phyloP scores from a whole-genome alignment of 2,888 invertebrate species.

The Oscheius sp. region DNA sequence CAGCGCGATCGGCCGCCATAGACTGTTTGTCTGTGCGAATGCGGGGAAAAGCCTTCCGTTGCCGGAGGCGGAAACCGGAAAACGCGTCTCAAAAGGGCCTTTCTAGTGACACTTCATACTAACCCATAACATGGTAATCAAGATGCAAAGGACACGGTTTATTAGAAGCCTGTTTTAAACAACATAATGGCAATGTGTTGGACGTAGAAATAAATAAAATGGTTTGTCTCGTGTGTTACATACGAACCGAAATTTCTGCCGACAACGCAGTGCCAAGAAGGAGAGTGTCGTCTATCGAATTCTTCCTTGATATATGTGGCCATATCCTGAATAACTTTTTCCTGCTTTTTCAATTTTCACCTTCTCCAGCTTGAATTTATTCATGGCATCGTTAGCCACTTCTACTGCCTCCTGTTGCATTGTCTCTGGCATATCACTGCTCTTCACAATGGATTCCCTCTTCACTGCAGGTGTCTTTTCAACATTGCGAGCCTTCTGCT shows the following conservation, averaged over 20 bases:
- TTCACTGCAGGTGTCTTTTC: constrained; percentile 12
- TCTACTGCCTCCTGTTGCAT: constrained; percentile 23
- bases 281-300: constrained; percentile 35
- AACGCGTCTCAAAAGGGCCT: background rate
- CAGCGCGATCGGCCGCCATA: constrained; percentile 31
- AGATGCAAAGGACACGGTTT: background rate
- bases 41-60: constrained; percentile 29
- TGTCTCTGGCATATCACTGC: constrained; percentile 24
- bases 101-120: constrained; percentile 23
- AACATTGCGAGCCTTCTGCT: constrained; percentile 24
- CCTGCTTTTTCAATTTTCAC: background rate
- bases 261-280: constrained; percentile 37
- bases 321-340: constrained; percentile 41
- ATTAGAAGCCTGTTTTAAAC: constrained; percentile 42
- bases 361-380: constrained; percentile 30
- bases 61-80: constrained; percentile 32
- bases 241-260: constrained; percentile 39
- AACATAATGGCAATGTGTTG: constrained; percentile 46
- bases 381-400: constrained; percentile 29
- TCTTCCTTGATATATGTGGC: constrained; percentile 43
- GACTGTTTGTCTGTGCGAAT: constrained; percentile 23
- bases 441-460: constrained; percentile 25
- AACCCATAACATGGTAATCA: constrained; percentile 8
- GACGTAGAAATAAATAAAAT: constrained; percentile 45
- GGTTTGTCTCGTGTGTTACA: constrained; percentile 44